Evolutionary conservation across 1,140 invertebrate genomes (phyloP).

Genomic region (Drosophila prosaltans): DNA sequence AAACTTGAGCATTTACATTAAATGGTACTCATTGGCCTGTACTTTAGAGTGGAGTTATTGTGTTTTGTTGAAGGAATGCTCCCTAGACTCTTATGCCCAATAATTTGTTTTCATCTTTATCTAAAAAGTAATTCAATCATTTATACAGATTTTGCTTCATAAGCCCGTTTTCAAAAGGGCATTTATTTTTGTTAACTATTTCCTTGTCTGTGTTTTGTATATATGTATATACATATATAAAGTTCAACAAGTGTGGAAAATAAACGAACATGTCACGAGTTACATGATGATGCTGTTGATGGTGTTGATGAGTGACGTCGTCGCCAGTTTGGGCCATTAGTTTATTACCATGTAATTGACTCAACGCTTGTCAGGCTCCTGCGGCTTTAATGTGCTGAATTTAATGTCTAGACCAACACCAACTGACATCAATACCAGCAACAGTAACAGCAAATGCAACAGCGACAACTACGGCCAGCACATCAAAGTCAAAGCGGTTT

Average conservation of each 20-base stretch:
- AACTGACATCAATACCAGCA: constrained; percentile 33
- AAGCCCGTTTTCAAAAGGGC: too few species aligned
- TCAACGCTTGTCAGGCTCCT: constrained; percentile 78
- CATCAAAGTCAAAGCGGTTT: constrained; percentile 72
- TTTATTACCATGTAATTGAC: constrained; percentile 81
- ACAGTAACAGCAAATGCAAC: constrained; percentile 16
- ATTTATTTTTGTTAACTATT: not conserved
- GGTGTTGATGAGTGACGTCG: constrained; percentile 39
- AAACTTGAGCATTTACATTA: not conserved
- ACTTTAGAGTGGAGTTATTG: not conserved
- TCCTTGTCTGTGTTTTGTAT: constrained; percentile 4
- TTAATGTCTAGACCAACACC: constrained; percentile 62
- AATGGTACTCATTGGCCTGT: not conserved
- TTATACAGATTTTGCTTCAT: too few species aligned
- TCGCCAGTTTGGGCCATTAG: constrained; percentile 62
- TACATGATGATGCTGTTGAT: constrained; percentile 34
- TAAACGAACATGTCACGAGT: constrained; percentile 63
- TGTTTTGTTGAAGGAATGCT: too few species aligned
- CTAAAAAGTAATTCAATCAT: too few species aligned
- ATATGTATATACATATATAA: not conserved
- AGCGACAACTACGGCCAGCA: constrained; percentile 47
- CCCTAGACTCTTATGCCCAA: too few species aligned
- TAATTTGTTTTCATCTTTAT: too few species aligned
- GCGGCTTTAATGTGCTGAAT: constrained; percentile 77
- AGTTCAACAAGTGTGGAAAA: constrained; percentile 70